These are phyloP conservation scores for Eptesicus fuscus DNA, from an alignment of 2,113 vertebrate genomes.

Conservation along the genomic window DNA sequence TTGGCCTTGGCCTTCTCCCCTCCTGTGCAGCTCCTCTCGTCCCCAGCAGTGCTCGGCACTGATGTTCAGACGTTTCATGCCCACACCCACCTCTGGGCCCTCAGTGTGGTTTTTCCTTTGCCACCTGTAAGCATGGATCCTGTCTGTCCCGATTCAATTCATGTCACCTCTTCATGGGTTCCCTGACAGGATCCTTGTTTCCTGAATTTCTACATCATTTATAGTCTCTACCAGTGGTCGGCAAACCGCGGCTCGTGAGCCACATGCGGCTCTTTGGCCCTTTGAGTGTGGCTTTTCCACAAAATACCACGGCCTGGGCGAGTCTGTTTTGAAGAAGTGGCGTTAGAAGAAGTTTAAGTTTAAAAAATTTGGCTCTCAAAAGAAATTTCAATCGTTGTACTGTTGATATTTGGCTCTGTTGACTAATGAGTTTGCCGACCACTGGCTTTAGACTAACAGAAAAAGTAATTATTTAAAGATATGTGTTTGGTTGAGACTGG, in stretches of 20 bases:
- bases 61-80: neutral
- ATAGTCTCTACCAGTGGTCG: neutral
- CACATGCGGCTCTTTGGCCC: too few species aligned
- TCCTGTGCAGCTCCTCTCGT: neutral
- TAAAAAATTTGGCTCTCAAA: too few species aligned
- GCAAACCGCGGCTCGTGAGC: too few species aligned
- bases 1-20: neutral
- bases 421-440: too few species aligned
- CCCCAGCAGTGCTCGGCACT: neutral
- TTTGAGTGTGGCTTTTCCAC: too few species aligned
- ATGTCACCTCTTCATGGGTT: neutral
- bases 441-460: neutral
- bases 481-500: neutral
- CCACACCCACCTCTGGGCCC: neutral
- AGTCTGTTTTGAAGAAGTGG: too few species aligned
- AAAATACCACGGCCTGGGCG: too few species aligned
- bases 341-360: too few species aligned
- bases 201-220: neutral
- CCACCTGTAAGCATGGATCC: neutral
- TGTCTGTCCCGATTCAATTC: neutral
- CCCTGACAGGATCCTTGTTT: neutral
- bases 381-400: too few species aligned
- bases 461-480: constrained; percentile 8
- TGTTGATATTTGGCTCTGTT: too few species aligned
- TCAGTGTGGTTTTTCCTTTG: neutral